These are phyloP conservation scores for Arbacia lixula DNA, from an alignment of 53 echinoderm and acorn worm genomes.

Conservation along the genomic window DNA sequence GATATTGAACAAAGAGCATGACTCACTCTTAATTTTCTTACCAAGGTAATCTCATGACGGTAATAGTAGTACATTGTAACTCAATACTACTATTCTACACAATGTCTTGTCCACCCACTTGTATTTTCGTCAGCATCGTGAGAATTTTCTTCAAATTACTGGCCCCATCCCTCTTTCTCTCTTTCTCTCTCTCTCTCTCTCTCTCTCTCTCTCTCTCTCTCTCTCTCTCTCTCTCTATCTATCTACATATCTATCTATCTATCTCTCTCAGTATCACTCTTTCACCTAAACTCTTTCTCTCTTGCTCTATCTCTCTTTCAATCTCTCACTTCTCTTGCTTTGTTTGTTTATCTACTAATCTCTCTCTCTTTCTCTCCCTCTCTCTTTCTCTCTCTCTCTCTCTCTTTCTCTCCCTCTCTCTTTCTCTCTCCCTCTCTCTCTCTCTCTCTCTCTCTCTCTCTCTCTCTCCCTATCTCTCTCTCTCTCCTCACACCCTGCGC, in stretches of 20 bases:
- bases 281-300: not conserved
- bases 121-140: no score
- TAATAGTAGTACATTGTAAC: no score
- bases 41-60: no score
- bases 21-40: no score
- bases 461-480: not conserved
- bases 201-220: not conserved
- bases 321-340: not conserved
- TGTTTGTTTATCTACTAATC: not conserved
- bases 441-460: not conserved
- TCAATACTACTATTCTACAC: no score
- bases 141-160: no score
- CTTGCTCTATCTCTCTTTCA: not conserved
- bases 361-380: not conserved
- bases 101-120: no score
- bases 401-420: not conserved
- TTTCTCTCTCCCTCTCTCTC: not conserved
- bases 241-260: not conserved
- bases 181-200: not conserved
- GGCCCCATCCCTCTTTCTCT: not conserved
- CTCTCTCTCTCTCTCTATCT: not conserved
- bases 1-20: no score
- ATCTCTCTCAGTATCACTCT: not conserved
- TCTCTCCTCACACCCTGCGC: no score
- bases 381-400: not conserved